Conservation (phyloP, 2,797 vertebrate species). For the Sebastes glaucus region DNA sequence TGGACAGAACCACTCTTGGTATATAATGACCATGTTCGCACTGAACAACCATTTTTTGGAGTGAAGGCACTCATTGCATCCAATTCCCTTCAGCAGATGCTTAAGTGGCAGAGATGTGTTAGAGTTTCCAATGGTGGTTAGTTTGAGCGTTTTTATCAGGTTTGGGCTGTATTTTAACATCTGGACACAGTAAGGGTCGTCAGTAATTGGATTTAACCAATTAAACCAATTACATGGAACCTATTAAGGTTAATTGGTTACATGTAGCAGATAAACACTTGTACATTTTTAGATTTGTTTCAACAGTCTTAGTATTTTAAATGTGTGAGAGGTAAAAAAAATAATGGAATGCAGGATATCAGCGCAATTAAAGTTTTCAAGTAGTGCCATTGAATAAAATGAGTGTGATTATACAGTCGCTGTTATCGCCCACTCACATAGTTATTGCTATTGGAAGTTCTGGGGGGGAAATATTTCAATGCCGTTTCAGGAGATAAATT, state of each 20-base stretch:
- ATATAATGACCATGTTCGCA: not conserved
- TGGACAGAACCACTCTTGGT: not conserved
- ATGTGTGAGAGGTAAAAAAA: slow-evolving; percentile 13
- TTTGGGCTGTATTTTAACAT: not conserved
- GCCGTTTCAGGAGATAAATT: not conserved
- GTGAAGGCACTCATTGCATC: not conserved
- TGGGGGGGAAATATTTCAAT: not conserved
- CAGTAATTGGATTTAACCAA: not conserved
- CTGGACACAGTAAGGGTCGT: not conserved
- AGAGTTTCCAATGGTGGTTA: not conserved
- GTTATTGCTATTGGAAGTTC: not conserved
- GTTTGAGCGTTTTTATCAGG: not conserved
- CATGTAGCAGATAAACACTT: not conserved
- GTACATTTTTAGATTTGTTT: not conserved
- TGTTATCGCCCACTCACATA: slow-evolving; percentile 29
- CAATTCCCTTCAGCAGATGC: not conserved
- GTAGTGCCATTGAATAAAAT: slow-evolving; percentile 25
- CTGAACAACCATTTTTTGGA: not conserved
- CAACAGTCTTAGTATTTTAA: not conserved
- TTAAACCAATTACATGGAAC: not conserved
- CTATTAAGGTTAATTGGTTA: not conserved
- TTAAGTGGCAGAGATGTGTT: not conserved
- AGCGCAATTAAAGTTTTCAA: slow-evolving; percentile 28
- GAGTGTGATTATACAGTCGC: not conserved
- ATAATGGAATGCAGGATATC: slow-evolving; percentile 4